phyloP scores from a whole-genome alignment of 2,888 invertebrate genomes.

The Vesta saturnalis region DNA sequence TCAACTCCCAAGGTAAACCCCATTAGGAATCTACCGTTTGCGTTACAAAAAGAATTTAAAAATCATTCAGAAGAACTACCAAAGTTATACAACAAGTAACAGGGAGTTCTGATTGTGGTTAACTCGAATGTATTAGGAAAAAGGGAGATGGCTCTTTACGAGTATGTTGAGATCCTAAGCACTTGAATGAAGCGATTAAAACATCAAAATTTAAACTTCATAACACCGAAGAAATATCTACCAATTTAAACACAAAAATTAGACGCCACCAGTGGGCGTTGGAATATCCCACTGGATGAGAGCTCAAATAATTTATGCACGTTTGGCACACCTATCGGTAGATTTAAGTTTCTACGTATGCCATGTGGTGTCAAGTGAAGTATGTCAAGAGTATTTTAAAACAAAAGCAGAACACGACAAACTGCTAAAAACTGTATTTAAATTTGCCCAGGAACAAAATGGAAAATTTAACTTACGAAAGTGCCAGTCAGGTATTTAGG shows the following conservation, averaged over 20 bases:
- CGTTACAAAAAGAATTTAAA: too few species aligned
- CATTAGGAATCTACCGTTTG: too few species aligned
- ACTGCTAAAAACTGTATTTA: too few species aligned
- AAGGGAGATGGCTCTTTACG: background rate
- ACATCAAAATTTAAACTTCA: constrained; percentile 3
- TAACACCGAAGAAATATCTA: background rate
- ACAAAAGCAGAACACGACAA: too few species aligned
- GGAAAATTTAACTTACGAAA: too few species aligned
- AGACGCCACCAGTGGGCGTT: constrained; percentile 32
- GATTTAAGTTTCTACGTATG: constrained; percentile 29
- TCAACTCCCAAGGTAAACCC: too few species aligned
- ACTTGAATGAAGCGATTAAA: background rate
- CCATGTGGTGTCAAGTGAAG: constrained; percentile 24
- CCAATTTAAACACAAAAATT: constrained; percentile 17
- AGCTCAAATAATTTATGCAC: constrained; percentile 36
- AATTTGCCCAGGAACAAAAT: too few species aligned
- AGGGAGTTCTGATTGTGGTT: too few species aligned
- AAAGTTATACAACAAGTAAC: too few species aligned
- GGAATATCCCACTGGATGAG: constrained; percentile 29
- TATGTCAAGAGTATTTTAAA: constrained; percentile 28
- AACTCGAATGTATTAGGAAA: too few species aligned
- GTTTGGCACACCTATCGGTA: constrained; percentile 39
- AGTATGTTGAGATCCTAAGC: background rate
- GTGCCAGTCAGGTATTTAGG: too few species aligned
- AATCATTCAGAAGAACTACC: too few species aligned